Evolutionary conservation across 2,113 vertebrate genomes (phyloP), one percentile per base, ranked within the genome.

Genomic region (Pluvialis apricaria): DNA sequence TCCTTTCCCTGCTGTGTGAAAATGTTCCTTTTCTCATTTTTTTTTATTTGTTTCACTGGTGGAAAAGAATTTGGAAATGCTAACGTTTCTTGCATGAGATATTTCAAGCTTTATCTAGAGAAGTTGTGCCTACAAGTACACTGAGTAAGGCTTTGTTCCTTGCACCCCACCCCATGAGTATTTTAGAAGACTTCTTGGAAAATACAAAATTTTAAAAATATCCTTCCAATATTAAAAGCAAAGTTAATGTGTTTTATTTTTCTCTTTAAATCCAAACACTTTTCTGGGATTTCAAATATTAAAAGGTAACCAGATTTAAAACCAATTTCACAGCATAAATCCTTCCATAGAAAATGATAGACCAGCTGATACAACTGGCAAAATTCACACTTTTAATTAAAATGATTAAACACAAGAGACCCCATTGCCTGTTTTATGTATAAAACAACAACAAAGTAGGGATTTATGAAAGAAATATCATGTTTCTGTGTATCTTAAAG

Each of bases 361-460:
- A 96, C 90, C 64, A 94, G 86, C 82, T 90, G 87, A 84, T 91
- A 25, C 26, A 88, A 94, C 49, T 90, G 86, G 92, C 52, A 93
- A 97, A 95, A 92, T 86, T 88, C 68, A 87, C 81, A 91, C 90
- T 95, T 96, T 88, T 92, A 84, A 86, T 96, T 70, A 81, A 86
- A 73, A 86, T 83, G 51, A 94, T 64, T 97, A 97, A 96, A 97
- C 96, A 96, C 29, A 73, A 94, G 86, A 95, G 95, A 97, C 96
- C 95, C 83, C 78, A 95, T 84, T 97, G 94, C 95, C 81, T 92
- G 94, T 95, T 97, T 95, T 77, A 55, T 88, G 81, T 70, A 79
- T 52, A 83, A 97, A 97, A 95, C 94, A 97, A 95, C 81, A 97
- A 95, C 94, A 97, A 96, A 93, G 77, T 84, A 76, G 86, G 17